Conservation (phyloP, 2,888 invertebrate genomes). For the Pheosia gnoma region DNA sequence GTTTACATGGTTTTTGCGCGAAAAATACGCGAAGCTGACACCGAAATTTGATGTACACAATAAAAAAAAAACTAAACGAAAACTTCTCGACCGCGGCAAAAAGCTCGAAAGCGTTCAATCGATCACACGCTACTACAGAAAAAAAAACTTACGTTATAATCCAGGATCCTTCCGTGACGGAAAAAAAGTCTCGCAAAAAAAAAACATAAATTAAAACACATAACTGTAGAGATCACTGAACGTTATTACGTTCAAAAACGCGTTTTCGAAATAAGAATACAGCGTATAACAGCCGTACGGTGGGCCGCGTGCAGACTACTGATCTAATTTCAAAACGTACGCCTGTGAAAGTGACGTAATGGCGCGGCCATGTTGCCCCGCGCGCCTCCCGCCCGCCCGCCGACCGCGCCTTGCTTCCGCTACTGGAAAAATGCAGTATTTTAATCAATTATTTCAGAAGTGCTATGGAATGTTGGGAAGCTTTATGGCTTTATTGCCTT, state of each 20-base stretch:
- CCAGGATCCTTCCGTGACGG: conserved; percentile 43
- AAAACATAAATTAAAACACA: conserved; percentile 55
- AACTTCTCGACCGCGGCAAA: conserved; percentile 54
- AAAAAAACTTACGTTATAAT: conserved; percentile 61
- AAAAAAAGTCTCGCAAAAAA: conserved; percentile 44
- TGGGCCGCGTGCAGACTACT: conserved; percentile 67
- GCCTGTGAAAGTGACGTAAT: conserved; percentile 80
- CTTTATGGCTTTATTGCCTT: conserved; percentile 41
- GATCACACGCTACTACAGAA: conserved; percentile 40
- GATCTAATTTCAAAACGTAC: conserved; percentile 79
- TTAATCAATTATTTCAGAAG: conserved; percentile 72
- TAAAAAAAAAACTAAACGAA: conserved; percentile 45
- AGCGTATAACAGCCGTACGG: conserved; percentile 44
- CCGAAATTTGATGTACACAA: conserved; percentile 44
- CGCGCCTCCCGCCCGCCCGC: conserved; percentile 45
- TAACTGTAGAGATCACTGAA: conserved; percentile 48
- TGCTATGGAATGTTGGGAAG: conserved; percentile 57
- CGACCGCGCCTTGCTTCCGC: conserved; percentile 65
- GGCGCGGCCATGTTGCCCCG: conserved; percentile 72
- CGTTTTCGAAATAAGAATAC: conserved; percentile 37
- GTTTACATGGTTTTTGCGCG: conserved; percentile 27
- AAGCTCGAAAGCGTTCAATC: conserved; percentile 59
- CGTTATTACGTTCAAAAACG: conserved; percentile 48
- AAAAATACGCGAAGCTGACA: conserved; percentile 35
- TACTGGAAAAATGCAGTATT: conserved; percentile 73